Conservation (phyloP, 23 tunicate species). For the Diplosoma virens region DNA sequence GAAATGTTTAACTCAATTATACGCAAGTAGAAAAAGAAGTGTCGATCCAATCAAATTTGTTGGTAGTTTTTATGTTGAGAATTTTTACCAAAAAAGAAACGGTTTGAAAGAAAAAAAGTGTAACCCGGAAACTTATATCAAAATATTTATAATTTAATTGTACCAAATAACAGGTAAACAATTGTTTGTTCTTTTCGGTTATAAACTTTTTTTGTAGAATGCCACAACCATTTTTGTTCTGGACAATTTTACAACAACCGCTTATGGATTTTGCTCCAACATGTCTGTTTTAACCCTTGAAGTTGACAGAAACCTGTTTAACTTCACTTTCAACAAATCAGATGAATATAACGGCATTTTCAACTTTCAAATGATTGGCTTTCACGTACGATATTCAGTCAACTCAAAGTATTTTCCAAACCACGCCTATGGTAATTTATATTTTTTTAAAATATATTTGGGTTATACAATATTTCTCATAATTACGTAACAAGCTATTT, state of each 20-base stretch:
- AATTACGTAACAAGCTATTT: too few species aligned
- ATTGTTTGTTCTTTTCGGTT: not conserved
- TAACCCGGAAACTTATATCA: too few species aligned
- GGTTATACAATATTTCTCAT: too few species aligned
- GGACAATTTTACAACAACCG: constrained; percentile 28
- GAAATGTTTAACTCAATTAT: too few species aligned
- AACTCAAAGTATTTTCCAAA: constrained; percentile 80
- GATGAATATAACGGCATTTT: constrained; percentile 12
- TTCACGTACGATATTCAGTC: constrained; percentile 29
- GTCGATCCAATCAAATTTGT: too few species aligned
- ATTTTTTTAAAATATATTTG: too few species aligned
- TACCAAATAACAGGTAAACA: too few species aligned
- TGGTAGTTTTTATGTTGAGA: too few species aligned
- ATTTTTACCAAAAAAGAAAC: too few species aligned
- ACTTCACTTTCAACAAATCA: constrained; percentile 58
- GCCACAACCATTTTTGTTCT: constrained; percentile 22
- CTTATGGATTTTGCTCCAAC: constrained; percentile 12
- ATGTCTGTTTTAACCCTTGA: constrained; percentile 33
- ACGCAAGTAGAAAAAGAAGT: too few species aligned
- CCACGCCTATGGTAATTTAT: constrained; percentile 59
- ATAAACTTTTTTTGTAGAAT: not conserved
- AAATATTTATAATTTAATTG: too few species aligned
- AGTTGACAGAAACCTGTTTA: constrained; percentile 39
- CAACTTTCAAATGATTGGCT: constrained; percentile 26
- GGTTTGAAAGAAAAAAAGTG: too few species aligned